Base-by-base conservation (phyloP, 2,888 invertebrate species). In the Calliopum simillimum region DNA sequence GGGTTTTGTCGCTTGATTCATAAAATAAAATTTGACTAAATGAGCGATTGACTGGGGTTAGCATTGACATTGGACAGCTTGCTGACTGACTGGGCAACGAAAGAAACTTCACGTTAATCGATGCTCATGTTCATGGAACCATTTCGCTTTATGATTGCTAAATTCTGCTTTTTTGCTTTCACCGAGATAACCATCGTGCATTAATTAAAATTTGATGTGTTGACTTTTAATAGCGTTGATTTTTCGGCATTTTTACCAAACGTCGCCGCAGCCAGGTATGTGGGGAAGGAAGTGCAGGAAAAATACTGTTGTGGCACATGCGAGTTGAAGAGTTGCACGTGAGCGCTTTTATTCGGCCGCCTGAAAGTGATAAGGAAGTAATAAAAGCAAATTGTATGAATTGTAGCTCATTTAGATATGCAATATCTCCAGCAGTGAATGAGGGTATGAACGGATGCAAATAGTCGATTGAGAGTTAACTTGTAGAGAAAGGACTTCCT, bases 1-100 rank as follows among this genome's bases (percentile, higher is more conserved):
- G n/a, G 16, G 61, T 61, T 62, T 62, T 21, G n/a, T 12, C 58
- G 56, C 8, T 33, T 33, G 33, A 33, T 33, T 6, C 64, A 66
- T 44, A 55, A 59, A 53, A 67, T 61, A 75, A 76, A 79, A 73
- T 79, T 76, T 64, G 74, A 76, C 78, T 74, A 78, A 79, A 79
- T 78, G 81, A 78, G 78, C 78, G 80, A 80, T 81, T 81, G 81
- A 79, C 78, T 76, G n/a, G 64, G n/a, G n/a, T n/a, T 33, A 8
- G 33, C 33, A 33, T 33, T 33, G 33, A 8, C 4, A 33, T 33
- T 33, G 33, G n/a, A n/a, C n/a, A n/a, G n/a, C n/a, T n/a, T n/a
- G n/a, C n/a, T n/a, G 80, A 80, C 80, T 81, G 81, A 79, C 78
- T 75, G 16, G 65, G 53, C 53, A 11, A 11, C 49, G 11, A 3